A percentile compares a stretch with the other conserved stretches of the same genome.
Evolutionary conservation across 2,888 invertebrate genomes (phyloP).

Genomic region (Sylvicola cinctus): DNA sequence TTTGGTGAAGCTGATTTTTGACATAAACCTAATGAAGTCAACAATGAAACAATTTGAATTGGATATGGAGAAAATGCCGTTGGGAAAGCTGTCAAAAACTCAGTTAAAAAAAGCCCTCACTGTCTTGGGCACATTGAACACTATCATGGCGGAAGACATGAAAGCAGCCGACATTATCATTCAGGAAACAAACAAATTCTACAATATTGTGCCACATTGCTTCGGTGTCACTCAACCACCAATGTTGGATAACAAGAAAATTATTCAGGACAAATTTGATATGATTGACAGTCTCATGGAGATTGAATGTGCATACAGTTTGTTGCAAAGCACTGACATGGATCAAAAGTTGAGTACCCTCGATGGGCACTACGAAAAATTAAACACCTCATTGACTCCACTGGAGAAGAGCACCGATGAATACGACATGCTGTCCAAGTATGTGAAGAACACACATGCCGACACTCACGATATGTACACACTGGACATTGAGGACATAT

Average conservation of each 20-base stretch:
- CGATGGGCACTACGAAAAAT: slow-evolving; percentile 70
- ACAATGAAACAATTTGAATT: slow-evolving; percentile 88
- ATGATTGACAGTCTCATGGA: slow-evolving; percentile 89
- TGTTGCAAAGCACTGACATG: slow-evolving; percentile 40
- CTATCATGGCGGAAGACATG: slow-evolving; percentile 27
- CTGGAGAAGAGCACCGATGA: slow-evolving; percentile 46
- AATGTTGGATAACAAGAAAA: slow-evolving; percentile 50
- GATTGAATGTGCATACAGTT: slow-evolving; percentile 83
- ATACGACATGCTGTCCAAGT: slow-evolving; percentile 49
- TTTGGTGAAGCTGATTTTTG: slow-evolving; percentile 71
- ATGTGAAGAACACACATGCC: slow-evolving; percentile 83
- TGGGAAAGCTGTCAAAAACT: slow-evolving; percentile 83
- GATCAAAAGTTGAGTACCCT: slow-evolving; percentile 35
- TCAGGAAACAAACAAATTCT: slow-evolving; percentile 84
- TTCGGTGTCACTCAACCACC: slow-evolving; percentile 75
- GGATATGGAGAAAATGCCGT: slow-evolving; percentile 93
- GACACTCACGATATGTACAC: slow-evolving; percentile 60
- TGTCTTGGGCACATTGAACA: slow-evolving; percentile 52
- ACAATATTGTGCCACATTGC: slow-evolving; percentile 86
- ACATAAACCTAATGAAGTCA: slow-evolving; percentile 77
- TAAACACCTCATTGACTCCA: slow-evolving; percentile 62
- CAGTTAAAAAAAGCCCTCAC: slow-evolving; percentile 73
- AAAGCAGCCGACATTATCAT: slow-evolving; percentile 32
- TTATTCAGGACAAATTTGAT: slow-evolving; percentile 47
- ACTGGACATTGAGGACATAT: slow-evolving; percentile 37